These are phyloP conservation scores for Drosophila tani DNA, from an alignment of 1,140 invertebrate genomes.

Conservation along the genomic window DNA sequence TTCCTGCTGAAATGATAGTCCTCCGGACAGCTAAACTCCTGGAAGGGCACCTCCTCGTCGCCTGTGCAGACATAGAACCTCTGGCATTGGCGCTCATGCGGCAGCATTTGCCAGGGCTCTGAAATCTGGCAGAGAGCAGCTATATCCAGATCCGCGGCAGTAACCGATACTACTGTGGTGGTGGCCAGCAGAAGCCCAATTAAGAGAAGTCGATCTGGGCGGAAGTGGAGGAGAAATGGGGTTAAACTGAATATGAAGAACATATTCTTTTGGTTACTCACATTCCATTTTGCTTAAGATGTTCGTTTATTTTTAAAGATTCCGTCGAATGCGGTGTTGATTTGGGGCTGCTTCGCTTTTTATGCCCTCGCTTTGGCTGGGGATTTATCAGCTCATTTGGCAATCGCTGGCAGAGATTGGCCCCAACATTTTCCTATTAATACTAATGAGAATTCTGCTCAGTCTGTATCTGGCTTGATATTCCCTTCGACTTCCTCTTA, in stretches of 20 bases:
- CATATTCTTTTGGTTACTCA: background rate
- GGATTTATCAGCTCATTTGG: slow-evolving; percentile 46
- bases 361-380: slow-evolving; percentile 28
- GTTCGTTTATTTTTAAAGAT: background rate
- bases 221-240: too few relatives aligned
- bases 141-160: background rate
- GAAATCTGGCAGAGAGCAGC: slow-evolving; percentile 17
- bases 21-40: slow-evolving; percentile 53
- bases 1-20: slow-evolving; percentile 50
- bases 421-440: slow-evolving; percentile 35
- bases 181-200: slow-evolving; percentile 10
- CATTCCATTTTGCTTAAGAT: slow-evolving; percentile 21
- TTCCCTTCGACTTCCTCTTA: slow-evolving; percentile 24
- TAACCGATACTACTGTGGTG: background rate
- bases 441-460: slow-evolving; percentile 45
- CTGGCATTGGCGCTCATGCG: slow-evolving; percentile 46
- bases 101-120: slow-evolving; percentile 33
- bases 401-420: slow-evolving; percentile 47
- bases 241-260: background rate
- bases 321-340: slow-evolving; percentile 40
- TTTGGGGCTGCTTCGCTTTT: slow-evolving; percentile 16
- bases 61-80: slow-evolving; percentile 65
- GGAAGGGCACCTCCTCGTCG: slow-evolving; percentile 14
- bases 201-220: slow-evolving; percentile 6
- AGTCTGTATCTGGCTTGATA: slow-evolving; percentile 27